Evolutionary conservation across 2,888 invertebrate species (phyloP).

Genomic region (Phalangium opilio): DNA sequence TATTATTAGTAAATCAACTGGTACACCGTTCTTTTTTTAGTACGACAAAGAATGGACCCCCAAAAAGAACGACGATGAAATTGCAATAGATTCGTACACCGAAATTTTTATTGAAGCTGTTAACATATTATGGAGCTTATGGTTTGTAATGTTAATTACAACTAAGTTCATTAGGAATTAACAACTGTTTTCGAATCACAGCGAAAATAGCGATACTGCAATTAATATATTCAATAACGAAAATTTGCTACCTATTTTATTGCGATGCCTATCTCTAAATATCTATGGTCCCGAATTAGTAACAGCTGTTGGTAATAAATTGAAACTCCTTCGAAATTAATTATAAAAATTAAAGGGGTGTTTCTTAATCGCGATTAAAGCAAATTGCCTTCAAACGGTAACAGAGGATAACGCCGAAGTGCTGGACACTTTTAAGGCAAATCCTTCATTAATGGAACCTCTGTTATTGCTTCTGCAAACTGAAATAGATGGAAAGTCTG

Average conservation of each 20-base stretch:
- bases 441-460: no score
- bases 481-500: no score
- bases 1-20: no score
- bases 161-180: not conserved
- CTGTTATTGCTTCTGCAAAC: no score
- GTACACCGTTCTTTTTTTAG: no score
- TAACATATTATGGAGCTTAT: constrained; percentile 51
- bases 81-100: constrained; percentile 40
- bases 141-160: constrained; percentile 28
- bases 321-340: not conserved
- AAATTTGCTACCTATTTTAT: constrained; percentile 43
- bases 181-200: constrained; percentile 23
- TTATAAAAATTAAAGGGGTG: constrained; percentile 2
- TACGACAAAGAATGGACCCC: constrained; percentile 24
- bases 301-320: constrained; percentile 26
- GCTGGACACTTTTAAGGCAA: no score
- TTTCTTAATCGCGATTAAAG: no score
- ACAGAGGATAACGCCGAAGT: constrained; percentile 51
- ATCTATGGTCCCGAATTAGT: constrained; percentile 40
- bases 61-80: constrained; percentile 26
- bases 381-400: constrained; percentile 52
- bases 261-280: constrained; percentile 42
- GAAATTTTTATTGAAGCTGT: constrained; percentile 52
- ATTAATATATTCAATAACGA: constrained; percentile 48
- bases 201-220: constrained; percentile 39